A percentile compares a stretch with the other conserved stretches of the same genome.
phyloP scores from a whole-genome alignment of 1,140 invertebrate species.

The Thrips palmi region DNA sequence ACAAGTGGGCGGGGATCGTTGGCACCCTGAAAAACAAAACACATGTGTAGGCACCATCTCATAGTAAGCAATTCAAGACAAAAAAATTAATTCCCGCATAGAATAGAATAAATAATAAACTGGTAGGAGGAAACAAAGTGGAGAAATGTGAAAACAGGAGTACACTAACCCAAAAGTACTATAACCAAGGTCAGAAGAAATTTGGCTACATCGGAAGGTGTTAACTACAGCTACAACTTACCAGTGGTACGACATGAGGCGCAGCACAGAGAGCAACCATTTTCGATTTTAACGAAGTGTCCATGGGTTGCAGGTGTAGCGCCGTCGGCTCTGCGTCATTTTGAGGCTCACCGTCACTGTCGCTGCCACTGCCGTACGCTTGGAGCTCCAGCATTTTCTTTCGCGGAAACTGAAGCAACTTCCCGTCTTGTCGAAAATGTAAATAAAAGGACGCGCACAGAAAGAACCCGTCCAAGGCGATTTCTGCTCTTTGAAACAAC shows the following conservation, averaged over 20 bases:
- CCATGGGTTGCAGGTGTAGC: slow-evolving; percentile 33
- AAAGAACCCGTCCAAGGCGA: no score
- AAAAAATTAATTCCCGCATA: slow-evolving; percentile 12
- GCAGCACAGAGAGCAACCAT: slow-evolving; percentile 55
- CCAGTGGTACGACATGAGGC: slow-evolving; percentile 56
- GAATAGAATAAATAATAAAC: slow-evolving; percentile 10
- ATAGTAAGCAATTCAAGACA: neutral
- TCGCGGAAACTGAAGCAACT: no score
- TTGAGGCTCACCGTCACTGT: slow-evolving; percentile 29
- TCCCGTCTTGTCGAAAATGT: no score
- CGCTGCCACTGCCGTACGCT: slow-evolving; percentile 44
- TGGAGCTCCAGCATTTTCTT: slow-evolving; percentile 39
- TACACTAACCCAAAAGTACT: slow-evolving; percentile 5
- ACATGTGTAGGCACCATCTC: neutral
- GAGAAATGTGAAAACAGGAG: slow-evolving; percentile 5
- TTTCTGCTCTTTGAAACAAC: no score
- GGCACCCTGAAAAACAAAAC: slow-evolving; percentile 25
- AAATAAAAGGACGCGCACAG: no score
- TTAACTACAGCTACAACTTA: slow-evolving; percentile 25
- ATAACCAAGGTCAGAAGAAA: slow-evolving; percentile 2
- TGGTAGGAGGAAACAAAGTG: slow-evolving; percentile 1
- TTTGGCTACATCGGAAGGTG: slow-evolving; percentile 2
- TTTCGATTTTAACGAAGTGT: slow-evolving; percentile 14
- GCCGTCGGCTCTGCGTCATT: slow-evolving; percentile 26
- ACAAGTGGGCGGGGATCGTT: slow-evolving; percentile 37